These are phyloP conservation scores for Cyaniris semiargus DNA, from an alignment of 2,888 invertebrate species.

Conservation along the genomic window DNA sequence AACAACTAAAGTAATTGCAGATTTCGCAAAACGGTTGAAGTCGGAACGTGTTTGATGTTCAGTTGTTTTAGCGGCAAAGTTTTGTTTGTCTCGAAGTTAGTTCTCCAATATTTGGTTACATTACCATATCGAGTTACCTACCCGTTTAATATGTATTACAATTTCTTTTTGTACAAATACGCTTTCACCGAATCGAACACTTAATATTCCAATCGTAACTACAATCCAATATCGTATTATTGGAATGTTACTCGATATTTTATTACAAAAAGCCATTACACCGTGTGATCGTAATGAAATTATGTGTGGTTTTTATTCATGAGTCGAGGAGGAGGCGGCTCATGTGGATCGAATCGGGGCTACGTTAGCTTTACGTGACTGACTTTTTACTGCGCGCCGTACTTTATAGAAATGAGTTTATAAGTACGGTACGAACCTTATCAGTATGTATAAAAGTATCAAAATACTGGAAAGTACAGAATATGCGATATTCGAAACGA, in stretches of 20 bases:
- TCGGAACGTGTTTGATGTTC: not conserved
- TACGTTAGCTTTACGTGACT: constrained; percentile 22
- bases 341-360: constrained; percentile 21
- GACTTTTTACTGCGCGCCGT: constrained; percentile 20
- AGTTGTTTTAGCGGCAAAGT: not conserved
- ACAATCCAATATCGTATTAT: constrained; percentile 13
- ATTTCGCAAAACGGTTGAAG: constrained; percentile 1
- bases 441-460: not conserved
- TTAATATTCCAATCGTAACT: constrained; percentile 8
- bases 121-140: constrained; percentile 12
- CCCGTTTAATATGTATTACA: not conserved
- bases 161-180: constrained; percentile 18
- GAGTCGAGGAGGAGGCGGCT: constrained; percentile 22
- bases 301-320: constrained; percentile 32
- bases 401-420: constrained; percentile 13
- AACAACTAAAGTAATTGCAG: not conserved
- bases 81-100: not conserved
- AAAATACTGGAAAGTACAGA: not conserved
- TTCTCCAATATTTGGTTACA: constrained; percentile 8
- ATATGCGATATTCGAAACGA: not conserved
- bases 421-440: not conserved
- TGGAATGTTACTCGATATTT: constrained; percentile 19
- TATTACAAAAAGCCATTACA: constrained; percentile 24
- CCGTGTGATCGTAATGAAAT: constrained; percentile 25
- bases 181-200: constrained; percentile 11